Base-by-base conservation (phyloP, 2,888 invertebrate species). In the Pomacea canaliculata region DNA sequence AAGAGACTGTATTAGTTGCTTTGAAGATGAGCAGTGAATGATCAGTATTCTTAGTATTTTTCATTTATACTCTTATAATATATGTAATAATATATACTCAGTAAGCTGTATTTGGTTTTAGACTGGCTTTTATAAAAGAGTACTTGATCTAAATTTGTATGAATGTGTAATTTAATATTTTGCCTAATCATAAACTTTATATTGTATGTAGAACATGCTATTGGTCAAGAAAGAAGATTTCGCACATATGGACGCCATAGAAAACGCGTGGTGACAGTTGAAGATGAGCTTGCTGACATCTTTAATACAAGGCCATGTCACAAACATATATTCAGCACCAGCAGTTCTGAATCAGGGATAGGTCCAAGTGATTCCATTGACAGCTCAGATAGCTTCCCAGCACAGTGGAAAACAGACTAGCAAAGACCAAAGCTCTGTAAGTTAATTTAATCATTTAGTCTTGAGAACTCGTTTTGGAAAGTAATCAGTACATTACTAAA, bases 241-340 rank as follows among this genome's bases (percentile, higher is more conserved):
- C 81, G 82, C 70, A 85, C 85, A 0, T 86, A 86, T 77, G 85
- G 86, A 23, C 79, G 84, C 18, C 84, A 86, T 65, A 80, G 81
- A 48, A 80, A 83, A 27, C 77, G 85, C 46, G 81, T 86, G 23
- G 77, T 82, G 1, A 59, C 63, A 4, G n/a, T 37, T 19, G 69
- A 74, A n/a, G 59, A 56, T 56, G 51, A 56, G 16, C 51, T n/a
- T 0, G 72, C 83, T 9, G 84, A 86, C 70, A 69, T 79, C 10
- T 86, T 85, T 85, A 66, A 73, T 19, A 80, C 83, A 18, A 19
- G 80, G 80, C 65, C 78, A 81, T 60, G 72, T 79, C 46, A 63
- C 19, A 16, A 56, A 7, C 76, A 78, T 51, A 78, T 83, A 49
- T 84, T 83, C 62, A 82, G 83, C 65, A 76, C 76, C 63, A 76